phyloP scores from a whole-genome alignment of 2,113 vertebrate genomes.

The Myrmecobius fasciatus region DNA sequence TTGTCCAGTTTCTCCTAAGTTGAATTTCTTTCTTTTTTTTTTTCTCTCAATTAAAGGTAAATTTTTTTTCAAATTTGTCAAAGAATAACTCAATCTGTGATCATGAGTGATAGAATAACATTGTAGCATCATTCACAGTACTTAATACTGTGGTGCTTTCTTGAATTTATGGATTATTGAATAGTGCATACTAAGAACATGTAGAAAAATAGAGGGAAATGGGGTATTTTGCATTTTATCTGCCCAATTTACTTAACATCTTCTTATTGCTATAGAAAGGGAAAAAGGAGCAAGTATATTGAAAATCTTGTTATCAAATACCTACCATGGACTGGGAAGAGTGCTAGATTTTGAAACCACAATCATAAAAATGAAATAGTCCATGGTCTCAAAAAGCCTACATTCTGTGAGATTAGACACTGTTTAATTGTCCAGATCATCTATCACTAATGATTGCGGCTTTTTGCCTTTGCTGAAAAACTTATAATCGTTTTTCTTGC shows the following conservation, averaged over 20 bases:
- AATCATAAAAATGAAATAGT: background rate
- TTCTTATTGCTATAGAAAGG: background rate
- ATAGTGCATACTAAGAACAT: background rate
- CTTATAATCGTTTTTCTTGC: background rate
- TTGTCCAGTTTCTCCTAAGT: slow-evolving; percentile 24
- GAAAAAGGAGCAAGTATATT: background rate
- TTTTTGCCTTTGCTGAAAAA: background rate
- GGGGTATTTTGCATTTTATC: too few species aligned
- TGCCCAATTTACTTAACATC: background rate
- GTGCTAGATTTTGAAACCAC: background rate
- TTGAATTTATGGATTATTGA: background rate
- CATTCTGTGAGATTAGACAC: background rate
- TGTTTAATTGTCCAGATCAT: background rate
- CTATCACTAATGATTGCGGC: background rate
- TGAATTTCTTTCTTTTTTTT: slow-evolving; percentile 51
- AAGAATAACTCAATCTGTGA: slow-evolving; percentile 2
- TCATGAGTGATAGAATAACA: background rate
- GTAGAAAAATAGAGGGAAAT: background rate
- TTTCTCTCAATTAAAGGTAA: background rate
- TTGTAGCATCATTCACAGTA: accelerated
- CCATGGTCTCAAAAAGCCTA: background rate
- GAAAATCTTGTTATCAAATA: background rate
- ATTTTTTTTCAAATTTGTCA: background rate
- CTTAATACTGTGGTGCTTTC: background rate
- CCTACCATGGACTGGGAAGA: background rate